Conservation (phyloP, 1,140 invertebrate species). For the Dinoponera quadriceps region DNA sequence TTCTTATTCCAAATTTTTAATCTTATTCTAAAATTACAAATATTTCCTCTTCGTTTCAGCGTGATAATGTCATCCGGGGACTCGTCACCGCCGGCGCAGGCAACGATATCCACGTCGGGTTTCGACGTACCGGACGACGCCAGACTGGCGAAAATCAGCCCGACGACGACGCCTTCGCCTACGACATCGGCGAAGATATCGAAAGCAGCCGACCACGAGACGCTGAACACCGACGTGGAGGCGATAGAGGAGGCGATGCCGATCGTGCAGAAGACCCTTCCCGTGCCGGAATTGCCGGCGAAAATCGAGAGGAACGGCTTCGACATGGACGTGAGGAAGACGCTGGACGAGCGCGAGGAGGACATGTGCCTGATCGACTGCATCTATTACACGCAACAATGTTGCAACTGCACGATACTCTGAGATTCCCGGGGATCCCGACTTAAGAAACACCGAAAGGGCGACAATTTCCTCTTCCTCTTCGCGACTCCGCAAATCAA, state of each 20-base stretch:
- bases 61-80: constrained; percentile 82
- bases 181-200: constrained; percentile 27
- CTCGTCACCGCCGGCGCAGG: constrained; percentile 72
- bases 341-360: constrained; percentile 74
- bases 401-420: constrained; percentile 83
- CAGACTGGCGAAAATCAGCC: constrained; percentile 73
- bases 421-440: constrained; percentile 63
- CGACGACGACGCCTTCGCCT: constrained; percentile 47
- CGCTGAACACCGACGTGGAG: constrained; percentile 65
- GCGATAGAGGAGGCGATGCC: constrained; percentile 78
- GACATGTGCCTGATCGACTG: constrained; percentile 82
- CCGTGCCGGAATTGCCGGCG: constrained; percentile 75
- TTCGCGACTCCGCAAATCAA: neutral
- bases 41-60: constrained; percentile 73
- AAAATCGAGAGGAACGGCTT: constrained; percentile 79
- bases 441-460: constrained; percentile 3
- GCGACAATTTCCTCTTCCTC: too few relatives aligned
- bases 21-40: too few relatives aligned
- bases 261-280: constrained; percentile 72
- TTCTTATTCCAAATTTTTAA: too few relatives aligned
- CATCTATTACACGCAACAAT: constrained; percentile 83
- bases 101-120: constrained; percentile 72
- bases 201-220: constrained; percentile 30
- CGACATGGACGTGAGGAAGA: constrained; percentile 69
- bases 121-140: constrained; percentile 80